These are phyloP conservation scores for Netelia melanura DNA, from an alignment of 2,888 invertebrate genomes.

Conservation along the genomic window DNA sequence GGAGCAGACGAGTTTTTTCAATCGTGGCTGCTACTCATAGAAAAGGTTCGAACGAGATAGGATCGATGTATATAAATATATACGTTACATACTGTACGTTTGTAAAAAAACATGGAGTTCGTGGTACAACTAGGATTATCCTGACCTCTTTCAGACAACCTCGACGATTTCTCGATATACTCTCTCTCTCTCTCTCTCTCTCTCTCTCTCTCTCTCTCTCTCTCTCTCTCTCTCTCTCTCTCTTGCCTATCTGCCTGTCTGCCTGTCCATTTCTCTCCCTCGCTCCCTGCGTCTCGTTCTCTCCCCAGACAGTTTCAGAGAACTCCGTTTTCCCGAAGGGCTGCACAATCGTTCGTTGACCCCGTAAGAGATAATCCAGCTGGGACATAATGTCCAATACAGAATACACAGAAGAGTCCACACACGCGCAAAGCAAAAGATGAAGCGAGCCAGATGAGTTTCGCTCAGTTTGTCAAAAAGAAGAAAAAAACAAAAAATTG, in stretches of 20 bases:
- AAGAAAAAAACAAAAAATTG: background rate
- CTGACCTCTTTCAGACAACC: constrained; percentile 30
- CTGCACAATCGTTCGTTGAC: constrained; percentile 34
- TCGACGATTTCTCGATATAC: constrained; percentile 46
- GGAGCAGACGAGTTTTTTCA: background rate
- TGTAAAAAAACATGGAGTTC: background rate
- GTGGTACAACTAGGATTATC: constrained; percentile 24
- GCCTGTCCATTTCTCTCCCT: background rate
- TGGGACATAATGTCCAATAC: background rate
- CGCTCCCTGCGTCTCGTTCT: constrained; percentile 52
- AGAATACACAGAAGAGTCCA: background rate
- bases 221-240: background rate
- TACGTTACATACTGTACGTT: background rate
- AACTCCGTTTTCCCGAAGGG: constrained; percentile 32
- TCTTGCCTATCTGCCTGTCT: background rate
- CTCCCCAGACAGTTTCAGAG: constrained; percentile 64
- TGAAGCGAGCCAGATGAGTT: constrained; percentile 14
- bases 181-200: constrained; percentile 1
- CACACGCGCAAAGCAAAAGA: background rate
- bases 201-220: background rate
- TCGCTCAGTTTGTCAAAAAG: constrained; percentile 13
- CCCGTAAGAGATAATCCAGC: constrained; percentile 4
- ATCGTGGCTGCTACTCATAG: background rate
- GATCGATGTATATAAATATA: background rate
- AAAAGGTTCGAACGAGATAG: background rate